phyloP scores from a whole-genome alignment of 92 coral and sea anemone species.

The Palythoa heliodiscus region DNA sequence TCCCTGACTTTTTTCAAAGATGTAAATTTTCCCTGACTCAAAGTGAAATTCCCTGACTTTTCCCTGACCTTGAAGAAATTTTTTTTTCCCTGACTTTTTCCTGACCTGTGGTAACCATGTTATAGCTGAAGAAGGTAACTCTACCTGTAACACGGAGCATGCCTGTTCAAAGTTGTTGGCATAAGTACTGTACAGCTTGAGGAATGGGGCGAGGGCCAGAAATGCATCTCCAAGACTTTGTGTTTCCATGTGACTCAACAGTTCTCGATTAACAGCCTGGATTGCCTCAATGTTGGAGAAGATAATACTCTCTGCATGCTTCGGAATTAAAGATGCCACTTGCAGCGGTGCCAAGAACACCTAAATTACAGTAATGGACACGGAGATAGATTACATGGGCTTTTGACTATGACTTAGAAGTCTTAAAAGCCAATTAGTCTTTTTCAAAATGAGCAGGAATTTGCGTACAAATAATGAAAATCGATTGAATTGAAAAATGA shows the following conservation, averaged over 20 bases:
- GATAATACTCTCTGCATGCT: constrained; percentile 67
- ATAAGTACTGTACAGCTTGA: constrained; percentile 93
- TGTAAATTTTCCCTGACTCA: too few relatives aligned
- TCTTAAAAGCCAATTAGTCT: too few relatives aligned
- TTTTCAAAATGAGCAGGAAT: too few relatives aligned
- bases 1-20: too few relatives aligned
- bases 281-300: constrained; percentile 95
- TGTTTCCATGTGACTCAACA: constrained; percentile 93
- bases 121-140: neutral
- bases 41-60: too few relatives aligned
- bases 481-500: too few relatives aligned
- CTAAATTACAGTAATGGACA: constrained; percentile 39
- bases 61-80: too few relatives aligned
- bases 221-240: constrained; percentile 94
- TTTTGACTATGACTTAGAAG: neutral
- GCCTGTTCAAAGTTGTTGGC: constrained; percentile 97
- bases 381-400: neutral
- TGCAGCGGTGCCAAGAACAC: constrained; percentile 78
- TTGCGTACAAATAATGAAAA: too few relatives aligned
- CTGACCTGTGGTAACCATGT: too few relatives aligned
- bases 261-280: constrained; percentile 89
- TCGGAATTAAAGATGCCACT: constrained; percentile 75
- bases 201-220: constrained; percentile 95
- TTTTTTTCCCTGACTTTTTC: too few relatives aligned
- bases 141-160: constrained; percentile 72